phyloP scores from a whole-genome alignment of 2,888 invertebrate species.

The Geophilus truncorum region DNA sequence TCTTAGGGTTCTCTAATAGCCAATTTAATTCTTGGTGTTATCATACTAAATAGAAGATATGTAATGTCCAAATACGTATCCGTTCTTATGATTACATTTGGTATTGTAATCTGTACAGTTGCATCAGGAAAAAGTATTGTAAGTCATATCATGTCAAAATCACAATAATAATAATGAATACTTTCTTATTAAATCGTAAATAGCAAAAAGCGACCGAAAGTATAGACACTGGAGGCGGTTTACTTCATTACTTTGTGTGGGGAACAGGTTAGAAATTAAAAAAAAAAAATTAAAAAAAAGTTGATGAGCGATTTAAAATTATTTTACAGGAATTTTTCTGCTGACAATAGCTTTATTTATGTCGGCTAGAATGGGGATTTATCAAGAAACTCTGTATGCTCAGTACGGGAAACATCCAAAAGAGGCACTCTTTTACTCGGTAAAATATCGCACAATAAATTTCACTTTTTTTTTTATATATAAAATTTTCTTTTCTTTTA shows the following conservation, averaged over 20 bases:
- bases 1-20: slow-evolving; percentile 88
- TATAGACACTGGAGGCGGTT: not conserved
- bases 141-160: not conserved
- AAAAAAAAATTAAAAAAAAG: not conserved
- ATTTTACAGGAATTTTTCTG: slow-evolving; percentile 61
- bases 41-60: slow-evolving; percentile 79
- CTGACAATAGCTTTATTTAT: slow-evolving; percentile 82
- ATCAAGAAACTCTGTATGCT: slow-evolving; percentile 79
- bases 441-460: slow-evolving; percentile 48
- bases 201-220: not conserved
- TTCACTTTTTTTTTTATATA: too few species aligned
- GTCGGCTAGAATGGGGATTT: slow-evolving; percentile 92
- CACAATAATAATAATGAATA: not conserved
- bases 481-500: slow-evolving; percentile 31
- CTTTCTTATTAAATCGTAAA: not conserved
- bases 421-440: slow-evolving; percentile 79
- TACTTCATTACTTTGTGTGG: slow-evolving; percentile 58
- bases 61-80: slow-evolving; percentile 79
- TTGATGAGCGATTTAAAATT: not conserved
- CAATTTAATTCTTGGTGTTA: slow-evolving; percentile 90
- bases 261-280: slow-evolving; percentile 52
- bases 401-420: slow-evolving; percentile 85
- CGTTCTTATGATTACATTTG: slow-evolving; percentile 85
- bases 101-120: slow-evolving; percentile 85
- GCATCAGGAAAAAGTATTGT: slow-evolving; percentile 56